Evolutionary conservation across 2,797 vertebrate species (phyloP), one percentile per base, ranked within the genome.

Genomic region (Spondyliosoma cantharus): DNA sequence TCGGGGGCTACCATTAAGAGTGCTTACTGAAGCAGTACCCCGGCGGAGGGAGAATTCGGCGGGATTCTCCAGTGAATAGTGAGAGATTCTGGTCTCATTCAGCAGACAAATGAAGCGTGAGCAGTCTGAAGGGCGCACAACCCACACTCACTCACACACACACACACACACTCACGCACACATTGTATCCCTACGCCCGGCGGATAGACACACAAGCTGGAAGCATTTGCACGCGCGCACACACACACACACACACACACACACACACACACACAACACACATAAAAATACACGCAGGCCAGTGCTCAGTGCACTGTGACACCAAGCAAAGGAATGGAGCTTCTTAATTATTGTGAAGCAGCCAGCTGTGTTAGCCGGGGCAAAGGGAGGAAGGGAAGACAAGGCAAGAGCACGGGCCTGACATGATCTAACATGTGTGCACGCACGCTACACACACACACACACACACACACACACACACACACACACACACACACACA

Each of bases 71-170:
- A 61, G 88, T 88, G 90, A 91, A 90, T 91, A 86, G 83, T 77
- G 74, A 86, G 80, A 90, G 90, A 94, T 90, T 93, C 90, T 88
- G 90, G 91, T 93, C 91, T 94, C 90, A 90, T 93, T 93, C 90
- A 89, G 86, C 80, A 84, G 91, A 91, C 85, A 93, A 92, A 92
- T 93, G 91, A 93, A 94, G 90, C 87, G 62, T 90, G 87, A 89
- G 90, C 82, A 71, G 87, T 85, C 74, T 91, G 92, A 91, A 92
- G 90, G 90, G 78, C 90, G 82, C 82, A 81, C 81, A 79, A 79
- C 78, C 19, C 54, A 59, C 2, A 82, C 86, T 1, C 32, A 78
- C 65, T 50, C 54, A 69, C 56, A 83, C 80, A 7, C 7, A 32
- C 32, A 9, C 54, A 56, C 2, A 81, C 86, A 8, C 32, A 9